Conservation (phyloP, 2,888 invertebrate genomes). For the Mystacides longicornis region DNA sequence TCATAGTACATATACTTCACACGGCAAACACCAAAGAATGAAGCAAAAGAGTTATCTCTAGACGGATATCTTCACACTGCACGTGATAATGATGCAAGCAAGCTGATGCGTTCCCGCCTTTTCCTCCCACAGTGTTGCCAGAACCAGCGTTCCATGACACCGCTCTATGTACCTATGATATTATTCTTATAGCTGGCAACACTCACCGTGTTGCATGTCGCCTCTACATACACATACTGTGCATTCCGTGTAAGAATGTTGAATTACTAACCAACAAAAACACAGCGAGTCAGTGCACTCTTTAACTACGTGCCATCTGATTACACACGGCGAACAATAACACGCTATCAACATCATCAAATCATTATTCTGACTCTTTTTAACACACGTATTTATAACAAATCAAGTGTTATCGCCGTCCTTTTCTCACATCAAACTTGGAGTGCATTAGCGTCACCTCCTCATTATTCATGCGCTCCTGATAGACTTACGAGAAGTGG, state of each 20-base stretch:
- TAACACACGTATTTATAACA: not conserved
- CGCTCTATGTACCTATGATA: not conserved
- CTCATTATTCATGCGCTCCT: constrained; percentile 13
- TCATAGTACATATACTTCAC: too few relatives aligned
- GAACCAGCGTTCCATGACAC: not conserved
- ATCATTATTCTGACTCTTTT: not conserved
- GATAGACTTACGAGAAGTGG: constrained; percentile 16
- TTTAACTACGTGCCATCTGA: constrained; percentile 2
- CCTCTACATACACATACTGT: not conserved
- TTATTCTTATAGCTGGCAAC: not conserved
- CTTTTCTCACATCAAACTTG: constrained; percentile 4
- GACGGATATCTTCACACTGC: too few relatives aligned
- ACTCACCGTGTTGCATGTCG: not conserved
- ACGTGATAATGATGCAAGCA: not conserved
- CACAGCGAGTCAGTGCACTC: not conserved
- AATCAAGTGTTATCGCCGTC: constrained; percentile 4
- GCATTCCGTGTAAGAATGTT: not conserved
- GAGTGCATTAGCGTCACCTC: constrained; percentile 17
- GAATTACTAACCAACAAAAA: not conserved
- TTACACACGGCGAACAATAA: not conserved
- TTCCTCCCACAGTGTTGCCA: not conserved
- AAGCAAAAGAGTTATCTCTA: too few relatives aligned
- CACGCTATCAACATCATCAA: not conserved
- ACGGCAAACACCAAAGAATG: too few relatives aligned
- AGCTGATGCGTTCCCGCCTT: not conserved